A percentile compares a stretch with the other conserved stretches of the same genome.
These are phyloP conservation scores for Folsomia candida DNA, from an alignment of 2,888 invertebrate genomes.

Conservation along the genomic window DNA sequence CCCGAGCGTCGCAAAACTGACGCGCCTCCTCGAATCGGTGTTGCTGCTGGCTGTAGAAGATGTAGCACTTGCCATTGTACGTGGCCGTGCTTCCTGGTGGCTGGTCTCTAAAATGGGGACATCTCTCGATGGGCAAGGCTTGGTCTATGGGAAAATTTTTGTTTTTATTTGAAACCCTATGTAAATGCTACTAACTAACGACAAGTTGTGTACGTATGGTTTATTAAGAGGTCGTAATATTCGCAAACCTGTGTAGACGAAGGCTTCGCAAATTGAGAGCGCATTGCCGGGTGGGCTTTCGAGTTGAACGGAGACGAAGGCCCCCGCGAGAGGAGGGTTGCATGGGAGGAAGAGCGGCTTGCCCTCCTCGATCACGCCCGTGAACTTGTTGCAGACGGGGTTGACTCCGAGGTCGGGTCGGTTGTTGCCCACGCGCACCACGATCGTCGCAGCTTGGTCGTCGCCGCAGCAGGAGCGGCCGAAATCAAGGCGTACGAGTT, in stretches of 20 bases:
- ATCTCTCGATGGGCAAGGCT: slow-evolving; percentile 84
- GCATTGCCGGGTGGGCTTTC: slow-evolving; percentile 72
- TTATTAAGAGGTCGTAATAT: too few relatives aligned
- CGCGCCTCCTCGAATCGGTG: slow-evolving; percentile 75
- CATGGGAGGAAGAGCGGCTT: slow-evolving; percentile 88
- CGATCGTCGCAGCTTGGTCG: slow-evolving; percentile 75
- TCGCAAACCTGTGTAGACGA: slow-evolving; percentile 90
- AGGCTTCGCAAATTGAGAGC: slow-evolving; percentile 86
- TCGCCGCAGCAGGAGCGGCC: slow-evolving; percentile 88
- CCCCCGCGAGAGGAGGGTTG: slow-evolving; percentile 92
- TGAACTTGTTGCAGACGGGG: slow-evolving; percentile 87
- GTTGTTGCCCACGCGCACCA: slow-evolving; percentile 88
- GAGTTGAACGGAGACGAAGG: slow-evolving; percentile 87
- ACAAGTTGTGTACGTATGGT: too few relatives aligned
- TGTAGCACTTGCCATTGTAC: slow-evolving; percentile 92
- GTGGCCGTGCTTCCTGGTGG: slow-evolving; percentile 89
- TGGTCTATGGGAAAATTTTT: too few relatives aligned
- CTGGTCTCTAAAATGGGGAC: slow-evolving; percentile 88
- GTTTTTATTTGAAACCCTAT: too few relatives aligned
- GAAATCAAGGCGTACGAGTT: slow-evolving; percentile 83
- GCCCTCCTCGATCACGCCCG: slow-evolving; percentile 80
- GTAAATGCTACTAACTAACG: too few relatives aligned
- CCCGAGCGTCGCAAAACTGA: slow-evolving; percentile 74
- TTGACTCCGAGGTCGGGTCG: slow-evolving; percentile 87
- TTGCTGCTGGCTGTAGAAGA: slow-evolving; percentile 86